Evolutionary conservation across 2,113 vertebrate genomes (phyloP), one percentile per base, ranked within the genome.

Genomic region (Sprattus sprattus): DNA sequence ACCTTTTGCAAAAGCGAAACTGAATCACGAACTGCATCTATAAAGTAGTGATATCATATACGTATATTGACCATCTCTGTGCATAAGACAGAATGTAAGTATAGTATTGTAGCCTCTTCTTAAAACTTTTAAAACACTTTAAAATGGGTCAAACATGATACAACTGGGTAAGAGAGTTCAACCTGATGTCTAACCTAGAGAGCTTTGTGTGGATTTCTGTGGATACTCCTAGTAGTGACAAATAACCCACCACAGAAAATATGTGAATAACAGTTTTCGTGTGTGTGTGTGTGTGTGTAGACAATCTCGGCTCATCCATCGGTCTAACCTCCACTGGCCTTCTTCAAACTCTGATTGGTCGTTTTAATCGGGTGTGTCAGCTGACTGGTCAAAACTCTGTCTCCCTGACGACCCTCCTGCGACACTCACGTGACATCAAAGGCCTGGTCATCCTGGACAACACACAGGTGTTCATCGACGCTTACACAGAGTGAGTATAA

Each of bases 331-430:
- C 92, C 85, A 87, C 96, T 28, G 96, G 95, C 44, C 93, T 99
- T 81, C 91, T 99, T 88, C 97, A 98, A 92, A 95, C 95, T 46
- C 92, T 97, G 88, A 96, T 95, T 9, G 95, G 95, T 80, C 93
- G 94, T 2, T 98, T 98, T 91, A 95, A 96, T 93, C 95, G 95
- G 84, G 90, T 99, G 78, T 97, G 97, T 91, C 98, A 97, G 92
- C 94, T 99, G 47, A 98, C 96, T 0, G 98, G 98, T 84, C 98
- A 98, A 92, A 97, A 99, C 85, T 95, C 96, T 60, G 92, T 96
- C 92, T 97, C 97, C 81, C 92, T 99, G 87, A 97, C 95, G 83
- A 94, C 93, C 86, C 97, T 97, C 93, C 95, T 99, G 91, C 96
- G 95, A 1, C 96, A 95, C 7, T 91, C 92, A 13, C 92, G 92